A percentile compares a stretch with the other conserved stretches of the same genome.
These are phyloP conservation scores for Phaenicophaeus curvirostris DNA, from an alignment of 2,797 vertebrate genomes.

Conservation along the genomic window DNA sequence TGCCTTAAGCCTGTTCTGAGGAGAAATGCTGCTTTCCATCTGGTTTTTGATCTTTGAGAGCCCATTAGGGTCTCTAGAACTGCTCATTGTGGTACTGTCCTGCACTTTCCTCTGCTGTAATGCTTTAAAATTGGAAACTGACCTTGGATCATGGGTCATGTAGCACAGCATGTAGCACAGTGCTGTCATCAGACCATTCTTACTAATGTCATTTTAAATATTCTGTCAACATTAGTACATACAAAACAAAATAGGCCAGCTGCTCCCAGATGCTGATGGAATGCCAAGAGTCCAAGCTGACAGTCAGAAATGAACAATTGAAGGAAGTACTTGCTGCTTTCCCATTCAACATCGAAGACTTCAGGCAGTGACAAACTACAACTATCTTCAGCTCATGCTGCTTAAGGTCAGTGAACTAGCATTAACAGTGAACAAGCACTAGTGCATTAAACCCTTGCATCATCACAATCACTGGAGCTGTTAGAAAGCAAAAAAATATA, in stretches of 20 bases:
- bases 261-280: background rate
- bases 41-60: background rate
- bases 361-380: background rate
- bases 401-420: constrained; percentile 11
- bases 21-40: background rate
- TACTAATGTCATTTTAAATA: constrained; percentile 8
- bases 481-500: background rate
- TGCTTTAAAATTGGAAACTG: background rate
- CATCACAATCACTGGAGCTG: background rate
- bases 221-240: background rate
- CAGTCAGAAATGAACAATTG: background rate
- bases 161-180: background rate
- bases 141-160: background rate
- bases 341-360: background rate
- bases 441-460: background rate
- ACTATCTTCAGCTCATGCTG: background rate
- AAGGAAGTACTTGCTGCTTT: constrained; percentile 7
- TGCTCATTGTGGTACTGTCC: background rate
- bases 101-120: background rate
- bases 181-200: background rate
- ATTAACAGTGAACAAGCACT: background rate
- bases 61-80: background rate
- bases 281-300: background rate
- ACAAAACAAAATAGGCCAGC: background rate
- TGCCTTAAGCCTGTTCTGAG: background rate